These are phyloP conservation scores for Caranx melampygus DNA, from an alignment of 2,113 vertebrate genomes.

Conservation along the genomic window DNA sequence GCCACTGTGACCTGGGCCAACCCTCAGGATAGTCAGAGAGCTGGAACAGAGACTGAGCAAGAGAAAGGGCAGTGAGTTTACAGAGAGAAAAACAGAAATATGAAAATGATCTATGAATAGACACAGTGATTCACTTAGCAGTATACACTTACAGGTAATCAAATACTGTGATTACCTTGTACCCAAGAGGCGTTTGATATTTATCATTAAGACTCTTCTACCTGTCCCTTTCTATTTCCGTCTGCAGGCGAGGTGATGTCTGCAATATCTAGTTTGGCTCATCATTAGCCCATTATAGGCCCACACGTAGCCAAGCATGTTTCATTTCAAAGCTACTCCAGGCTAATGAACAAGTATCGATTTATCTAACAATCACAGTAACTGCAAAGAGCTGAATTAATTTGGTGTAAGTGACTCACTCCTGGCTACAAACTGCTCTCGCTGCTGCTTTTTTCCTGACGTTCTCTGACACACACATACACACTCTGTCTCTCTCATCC, in stretches of 20 bases:
- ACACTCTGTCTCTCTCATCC: conserved; percentile 13
- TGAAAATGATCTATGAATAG: conserved; percentile 37
- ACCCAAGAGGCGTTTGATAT: conserved; percentile 55
- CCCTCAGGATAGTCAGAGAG: conserved; percentile 4
- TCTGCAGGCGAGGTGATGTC: conserved; percentile 52
- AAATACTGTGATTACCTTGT: conserved; percentile 52
- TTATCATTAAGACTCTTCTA: conserved; percentile 46
- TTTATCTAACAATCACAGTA: conserved; percentile 68
- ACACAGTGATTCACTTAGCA: conserved; percentile 31
- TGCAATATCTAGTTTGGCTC: conserved; percentile 61
- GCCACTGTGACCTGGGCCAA: conserved; percentile 47
- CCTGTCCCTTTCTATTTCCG: conserved; percentile 51
- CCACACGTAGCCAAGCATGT: conserved; percentile 51
- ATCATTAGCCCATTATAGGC: conserved; percentile 65
- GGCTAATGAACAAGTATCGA: conserved; percentile 74
- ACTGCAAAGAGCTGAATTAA: conserved; percentile 70
- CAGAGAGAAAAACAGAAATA: conserved; percentile 14
- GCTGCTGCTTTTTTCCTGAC: not conserved
- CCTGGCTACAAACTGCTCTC: conserved; percentile 58
- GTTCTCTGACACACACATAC: not conserved
- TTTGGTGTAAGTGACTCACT: conserved; percentile 71
- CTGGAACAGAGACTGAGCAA: conserved; percentile 11
- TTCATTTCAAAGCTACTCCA: conserved; percentile 62
- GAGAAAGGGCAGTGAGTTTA: conserved; percentile 18
- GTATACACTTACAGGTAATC: conserved; percentile 51